Evolutionary conservation across 2,888 invertebrate genomes (phyloP).

Genomic region (Bugulina stolonifera): DNA sequence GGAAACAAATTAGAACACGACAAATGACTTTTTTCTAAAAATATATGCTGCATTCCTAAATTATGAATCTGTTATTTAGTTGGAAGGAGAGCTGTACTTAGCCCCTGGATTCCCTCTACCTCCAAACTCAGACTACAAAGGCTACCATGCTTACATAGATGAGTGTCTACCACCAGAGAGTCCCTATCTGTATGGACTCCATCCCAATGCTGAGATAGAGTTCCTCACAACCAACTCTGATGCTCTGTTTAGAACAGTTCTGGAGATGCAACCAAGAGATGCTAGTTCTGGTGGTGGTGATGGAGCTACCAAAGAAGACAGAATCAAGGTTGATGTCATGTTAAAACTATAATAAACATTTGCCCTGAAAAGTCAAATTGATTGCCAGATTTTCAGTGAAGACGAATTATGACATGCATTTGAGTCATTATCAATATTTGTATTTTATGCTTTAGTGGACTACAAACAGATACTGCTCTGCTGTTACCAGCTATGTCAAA

Average conservation of each 20-base stretch:
- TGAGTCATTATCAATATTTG: no score
- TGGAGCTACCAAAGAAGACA: constrained; percentile 85
- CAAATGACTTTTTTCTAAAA: no score
- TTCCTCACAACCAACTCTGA: constrained; percentile 89
- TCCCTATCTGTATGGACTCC: constrained; percentile 86
- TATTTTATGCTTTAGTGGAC: no score
- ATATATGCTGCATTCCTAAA: no score
- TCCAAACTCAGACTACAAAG: constrained; percentile 83
- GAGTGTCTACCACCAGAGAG: constrained; percentile 87
- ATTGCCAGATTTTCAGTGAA: no score
- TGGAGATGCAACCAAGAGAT: constrained; percentile 94
- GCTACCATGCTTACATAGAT: constrained; percentile 88
- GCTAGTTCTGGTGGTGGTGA: constrained; percentile 77
- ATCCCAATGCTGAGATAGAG: constrained; percentile 94
- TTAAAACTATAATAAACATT: no score
- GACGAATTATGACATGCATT: no score
- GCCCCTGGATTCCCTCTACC: constrained; percentile 90
- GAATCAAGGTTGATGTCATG: constrained; percentile 56
- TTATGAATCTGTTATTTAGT: no score
- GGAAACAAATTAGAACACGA: no score
- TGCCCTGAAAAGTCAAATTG: no score
- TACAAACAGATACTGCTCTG: no score
- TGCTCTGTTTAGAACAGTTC: constrained; percentile 83
- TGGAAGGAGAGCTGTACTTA: constrained; percentile 83
- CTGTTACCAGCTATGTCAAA: no score